Percentiles rank a stretch among this genome's conserved stretches.
These are phyloP conservation scores for Laticauda laticaudata DNA, from an alignment of 2,113 vertebrate genomes.

Conservation along the genomic window DNA sequence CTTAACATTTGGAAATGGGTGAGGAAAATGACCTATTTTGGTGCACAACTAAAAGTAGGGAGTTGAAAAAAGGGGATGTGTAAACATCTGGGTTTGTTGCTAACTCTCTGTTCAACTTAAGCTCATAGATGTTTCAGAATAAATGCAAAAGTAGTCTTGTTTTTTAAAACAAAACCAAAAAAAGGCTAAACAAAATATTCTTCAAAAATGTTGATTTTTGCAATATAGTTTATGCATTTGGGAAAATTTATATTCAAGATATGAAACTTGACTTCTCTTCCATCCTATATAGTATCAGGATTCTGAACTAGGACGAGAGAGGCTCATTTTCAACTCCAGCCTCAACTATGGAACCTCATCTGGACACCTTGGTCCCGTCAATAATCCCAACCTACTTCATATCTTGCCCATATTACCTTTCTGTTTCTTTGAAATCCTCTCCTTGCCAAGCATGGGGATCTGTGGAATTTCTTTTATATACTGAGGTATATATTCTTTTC, in stretches of 20 bases:
- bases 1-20: background rate
- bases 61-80: background rate
- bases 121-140: background rate
- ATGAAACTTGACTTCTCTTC: background rate
- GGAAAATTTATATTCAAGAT: background rate
- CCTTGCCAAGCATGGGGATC: slow-evolving; percentile 86
- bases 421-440: slow-evolving; percentile 81
- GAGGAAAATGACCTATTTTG: background rate
- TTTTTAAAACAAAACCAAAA: background rate
- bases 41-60: background rate
- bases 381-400: background rate
- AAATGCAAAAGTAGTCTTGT: background rate
- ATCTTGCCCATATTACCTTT: slow-evolving; percentile 77
- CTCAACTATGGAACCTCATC: background rate
- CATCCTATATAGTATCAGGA: background rate
- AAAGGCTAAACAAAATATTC: background rate
- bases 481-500: slow-evolving; percentile 85
- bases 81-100: background rate
- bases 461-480: slow-evolving; percentile 91
- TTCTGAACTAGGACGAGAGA: background rate
- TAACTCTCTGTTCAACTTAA: background rate
- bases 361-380: background rate
- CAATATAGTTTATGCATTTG: background rate
- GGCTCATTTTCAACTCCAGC: background rate
- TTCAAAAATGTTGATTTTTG: background rate